A percentile compares a stretch with the other conserved stretches of the same genome.
These are phyloP conservation scores for Lasius platythorax DNA, from an alignment of 2,888 invertebrate species.

Conservation along the genomic window DNA sequence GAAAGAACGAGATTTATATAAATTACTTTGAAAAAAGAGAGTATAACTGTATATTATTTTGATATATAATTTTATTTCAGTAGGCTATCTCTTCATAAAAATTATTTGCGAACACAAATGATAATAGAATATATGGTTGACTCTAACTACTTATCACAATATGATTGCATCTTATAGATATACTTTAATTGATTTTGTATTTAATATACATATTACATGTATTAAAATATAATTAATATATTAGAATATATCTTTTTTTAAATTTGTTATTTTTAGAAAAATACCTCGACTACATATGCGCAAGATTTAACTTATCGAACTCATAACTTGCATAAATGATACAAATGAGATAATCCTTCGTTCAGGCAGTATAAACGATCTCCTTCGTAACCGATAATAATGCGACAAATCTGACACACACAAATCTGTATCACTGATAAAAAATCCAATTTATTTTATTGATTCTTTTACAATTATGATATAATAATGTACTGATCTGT, in stretches of 20 bases:
- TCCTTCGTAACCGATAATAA: background rate
- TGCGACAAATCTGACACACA: background rate
- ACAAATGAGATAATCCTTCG: background rate
- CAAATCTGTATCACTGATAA: conserved; percentile 1
- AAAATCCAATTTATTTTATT: background rate
- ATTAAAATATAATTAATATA: background rate
- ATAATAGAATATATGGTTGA: background rate
- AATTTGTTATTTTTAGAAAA: background rate
- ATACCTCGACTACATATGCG: background rate
- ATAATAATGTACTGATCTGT: background rate
- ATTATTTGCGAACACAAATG: background rate
- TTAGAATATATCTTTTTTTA: background rate
- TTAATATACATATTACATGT: background rate
- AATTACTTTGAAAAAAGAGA: background rate
- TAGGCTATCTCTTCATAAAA: background rate
- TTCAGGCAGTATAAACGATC: background rate
- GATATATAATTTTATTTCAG: background rate
- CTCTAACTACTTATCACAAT: background rate
- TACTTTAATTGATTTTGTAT: background rate
- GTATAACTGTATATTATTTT: background rate
- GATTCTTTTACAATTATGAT: background rate
- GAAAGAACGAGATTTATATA: background rate
- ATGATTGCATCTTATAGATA: background rate
- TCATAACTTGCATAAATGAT: background rate
- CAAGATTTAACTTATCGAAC: background rate